Conservation (phyloP, 2,797 vertebrate species). For the Mustela erminea region DNA sequence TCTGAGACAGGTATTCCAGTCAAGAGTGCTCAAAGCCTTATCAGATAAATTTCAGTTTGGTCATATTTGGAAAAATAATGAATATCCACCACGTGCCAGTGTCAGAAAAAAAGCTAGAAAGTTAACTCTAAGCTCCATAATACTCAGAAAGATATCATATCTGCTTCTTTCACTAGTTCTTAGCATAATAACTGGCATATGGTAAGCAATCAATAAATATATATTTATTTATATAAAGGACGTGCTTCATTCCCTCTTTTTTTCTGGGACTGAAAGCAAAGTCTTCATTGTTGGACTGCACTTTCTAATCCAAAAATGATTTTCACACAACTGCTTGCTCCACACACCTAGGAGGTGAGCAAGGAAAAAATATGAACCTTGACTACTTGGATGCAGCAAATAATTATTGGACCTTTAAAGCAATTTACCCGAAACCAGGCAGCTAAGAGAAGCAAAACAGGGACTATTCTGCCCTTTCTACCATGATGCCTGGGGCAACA, state of each 20-base stretch:
- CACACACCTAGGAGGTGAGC: background rate
- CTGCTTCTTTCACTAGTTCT: background rate
- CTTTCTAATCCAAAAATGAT: background rate
- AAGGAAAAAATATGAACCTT: conserved; percentile 15
- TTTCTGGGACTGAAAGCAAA: background rate
- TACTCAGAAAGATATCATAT: background rate
- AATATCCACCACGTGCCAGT: background rate
- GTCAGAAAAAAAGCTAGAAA: background rate
- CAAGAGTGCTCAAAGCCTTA: background rate
- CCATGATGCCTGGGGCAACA: background rate
- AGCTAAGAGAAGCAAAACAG: background rate
- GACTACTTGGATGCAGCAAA: background rate
- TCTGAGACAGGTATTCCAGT: background rate
- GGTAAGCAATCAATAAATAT: background rate
- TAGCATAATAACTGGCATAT: background rate
- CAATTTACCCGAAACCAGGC: background rate
- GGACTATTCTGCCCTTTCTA: background rate
- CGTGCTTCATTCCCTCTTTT: background rate
- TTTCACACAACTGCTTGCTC: background rate
- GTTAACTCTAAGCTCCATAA: background rate
- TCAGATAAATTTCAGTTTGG: background rate
- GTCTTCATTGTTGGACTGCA: background rate
- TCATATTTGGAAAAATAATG: background rate
- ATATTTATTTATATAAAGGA: background rate
- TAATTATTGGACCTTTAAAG: background rate